Base-by-base conservation (phyloP, 2,888 invertebrate genomes). In the Rhagium mordax region DNA sequence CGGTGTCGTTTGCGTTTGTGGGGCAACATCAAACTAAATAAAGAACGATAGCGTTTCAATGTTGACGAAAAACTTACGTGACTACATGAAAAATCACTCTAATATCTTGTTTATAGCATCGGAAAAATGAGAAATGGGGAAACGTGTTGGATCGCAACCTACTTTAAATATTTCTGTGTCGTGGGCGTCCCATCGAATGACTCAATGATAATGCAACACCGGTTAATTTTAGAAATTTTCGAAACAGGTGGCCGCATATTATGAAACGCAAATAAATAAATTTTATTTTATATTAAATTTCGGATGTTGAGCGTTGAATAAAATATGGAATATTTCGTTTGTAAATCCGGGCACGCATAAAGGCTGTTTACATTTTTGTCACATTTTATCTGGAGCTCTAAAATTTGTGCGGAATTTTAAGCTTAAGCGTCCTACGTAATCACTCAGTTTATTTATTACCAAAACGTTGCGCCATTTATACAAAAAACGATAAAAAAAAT, bases 171-270 rank as follows among this genome's bases (percentile, higher is more conserved):
- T 61, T 48, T 47, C 41, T 48, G 47, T 41, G 20, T 18, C 16
- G 59, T 61, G 6, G 47, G 47, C 29, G 29, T 61, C 24, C 6
- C 24, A 24, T 18, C 51, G 20, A 16, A 16, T 64, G 51, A 49
- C 10, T 64, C 49, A 18, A 20, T n/a, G n/a, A n/a, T 16, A 16
- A 53, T 65, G 33, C 27, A 24, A 53, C 21, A 21, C 15, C n/a
- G n/a, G 13, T n/a, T 65, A 33, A 41, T 13, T 41, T 53, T 53
- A 33, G 29, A n/a, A 33, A 20, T 20, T 65, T 65, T 65, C 33
- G 65, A 13, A 55, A 33, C 51, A 53, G 53, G 53, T 65, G 29
- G 33, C 8, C n/a, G 53, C 13, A 53, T 53, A 21, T 53, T 53
- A 21, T 20, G 53, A 53, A 21, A 13, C 21, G 10, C 6, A 53